A percentile compares a stretch with the other conserved stretches of the same genome.
These are phyloP conservation scores for Heterodera carotae DNA, from an alignment of 1,140 invertebrate genomes.

Conservation along the genomic window DNA sequence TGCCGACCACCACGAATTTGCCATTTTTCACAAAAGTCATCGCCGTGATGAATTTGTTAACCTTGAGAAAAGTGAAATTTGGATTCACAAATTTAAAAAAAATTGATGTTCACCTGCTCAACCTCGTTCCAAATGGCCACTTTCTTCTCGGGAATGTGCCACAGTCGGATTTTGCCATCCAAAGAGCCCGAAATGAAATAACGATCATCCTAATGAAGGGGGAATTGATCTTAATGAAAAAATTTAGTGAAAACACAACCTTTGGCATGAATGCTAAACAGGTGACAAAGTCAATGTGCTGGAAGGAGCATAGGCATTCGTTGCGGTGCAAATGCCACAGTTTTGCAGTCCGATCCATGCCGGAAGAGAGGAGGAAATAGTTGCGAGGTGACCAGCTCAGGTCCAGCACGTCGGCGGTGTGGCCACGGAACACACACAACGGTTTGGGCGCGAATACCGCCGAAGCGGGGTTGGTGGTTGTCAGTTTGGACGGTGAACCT, in stretches of 20 bases:
- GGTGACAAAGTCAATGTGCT: slow-evolving; percentile 97
- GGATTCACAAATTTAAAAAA: neutral
- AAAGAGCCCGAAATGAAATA: slow-evolving; percentile 71
- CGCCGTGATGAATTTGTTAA: slow-evolving; percentile 88
- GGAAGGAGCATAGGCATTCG: slow-evolving; percentile 96
- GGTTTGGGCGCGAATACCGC: slow-evolving; percentile 73
- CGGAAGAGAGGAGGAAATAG: slow-evolving; percentile 93
- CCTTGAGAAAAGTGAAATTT: neutral
- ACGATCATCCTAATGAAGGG: slow-evolving; percentile 67
- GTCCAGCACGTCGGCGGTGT: slow-evolving; percentile 92
- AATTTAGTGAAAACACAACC: slow-evolving; percentile 68
- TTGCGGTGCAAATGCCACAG: slow-evolving; percentile 94
- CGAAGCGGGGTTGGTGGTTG: neutral
- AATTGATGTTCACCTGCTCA: slow-evolving; percentile 71
- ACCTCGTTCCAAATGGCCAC: slow-evolving; percentile 95
- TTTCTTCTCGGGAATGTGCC: slow-evolving; percentile 99
- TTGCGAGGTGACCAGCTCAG: slow-evolving; percentile 93
- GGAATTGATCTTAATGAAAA: neutral
- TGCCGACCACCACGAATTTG: slow-evolving; percentile 86
- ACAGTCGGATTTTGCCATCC: slow-evolving; percentile 80
- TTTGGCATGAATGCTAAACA: slow-evolving; percentile 96
- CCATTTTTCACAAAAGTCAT: slow-evolving; percentile 96
- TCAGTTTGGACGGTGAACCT: neutral
- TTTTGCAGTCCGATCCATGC: slow-evolving; percentile 77
- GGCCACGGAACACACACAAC: slow-evolving; percentile 89